Percentiles rank a stretch among this genome's conserved stretches.
Evolutionary conservation across 1,140 invertebrate species (phyloP).

Genomic region (Chlorops oryzae): DNA sequence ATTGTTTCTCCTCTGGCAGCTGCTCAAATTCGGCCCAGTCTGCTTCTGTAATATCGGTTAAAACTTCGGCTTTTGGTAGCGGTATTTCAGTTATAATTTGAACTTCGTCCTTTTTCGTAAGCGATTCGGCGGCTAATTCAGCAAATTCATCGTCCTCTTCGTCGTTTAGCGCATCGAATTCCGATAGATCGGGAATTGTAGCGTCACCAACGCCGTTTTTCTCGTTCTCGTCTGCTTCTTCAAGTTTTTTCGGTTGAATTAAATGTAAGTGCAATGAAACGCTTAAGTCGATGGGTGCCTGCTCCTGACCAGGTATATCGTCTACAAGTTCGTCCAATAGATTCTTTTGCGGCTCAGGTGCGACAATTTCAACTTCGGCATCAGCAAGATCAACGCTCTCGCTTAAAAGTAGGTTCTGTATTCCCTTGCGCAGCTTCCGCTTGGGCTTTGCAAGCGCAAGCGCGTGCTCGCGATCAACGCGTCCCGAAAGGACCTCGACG

Average conservation of each 20-base stretch:
- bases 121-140: slow-evolving; percentile 64
- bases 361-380: slow-evolving; percentile 33
- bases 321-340: slow-evolving; percentile 67
- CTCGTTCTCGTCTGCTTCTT: slow-evolving; percentile 27
- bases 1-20: slow-evolving; percentile 21
- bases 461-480: slow-evolving; percentile 58
- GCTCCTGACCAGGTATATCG: slow-evolving; percentile 53
- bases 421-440: slow-evolving; percentile 54
- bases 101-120: slow-evolving; percentile 53
- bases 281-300: slow-evolving; percentile 57
- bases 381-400: slow-evolving; percentile 56
- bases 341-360: slow-evolving; percentile 52
- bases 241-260: slow-evolving; percentile 47
- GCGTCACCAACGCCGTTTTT: slow-evolving; percentile 3
- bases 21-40: slow-evolving; percentile 58
- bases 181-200: slow-evolving; percentile 32
- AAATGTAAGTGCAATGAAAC: slow-evolving; percentile 55
- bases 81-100: slow-evolving; percentile 33
- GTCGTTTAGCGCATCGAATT: slow-evolving; percentile 51
- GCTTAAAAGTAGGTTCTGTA: slow-evolving; percentile 63
- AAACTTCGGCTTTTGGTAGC: slow-evolving; percentile 21
- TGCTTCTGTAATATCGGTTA: slow-evolving; percentile 49
- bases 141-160: slow-evolving; percentile 68
- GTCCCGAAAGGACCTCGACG: slow-evolving; percentile 76
- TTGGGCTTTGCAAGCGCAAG: slow-evolving; percentile 56